phyloP scores from a whole-genome alignment of 2,888 invertebrate species.

The Sphaerophoria taeniata region DNA sequence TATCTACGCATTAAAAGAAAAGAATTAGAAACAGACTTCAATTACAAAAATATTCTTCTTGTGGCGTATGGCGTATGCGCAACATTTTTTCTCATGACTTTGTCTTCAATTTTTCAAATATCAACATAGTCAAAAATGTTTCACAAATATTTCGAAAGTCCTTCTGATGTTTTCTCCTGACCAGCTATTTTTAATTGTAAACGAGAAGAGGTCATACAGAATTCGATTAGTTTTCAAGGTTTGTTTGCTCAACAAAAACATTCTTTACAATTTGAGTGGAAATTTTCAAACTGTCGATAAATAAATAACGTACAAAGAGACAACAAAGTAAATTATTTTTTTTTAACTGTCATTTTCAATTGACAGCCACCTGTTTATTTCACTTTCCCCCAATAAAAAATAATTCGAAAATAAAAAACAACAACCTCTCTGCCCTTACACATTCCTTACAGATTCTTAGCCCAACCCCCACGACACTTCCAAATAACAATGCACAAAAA shows the following conservation, averaged over 20 bases:
- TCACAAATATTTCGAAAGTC: too few relatives aligned
- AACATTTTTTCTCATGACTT: too few relatives aligned
- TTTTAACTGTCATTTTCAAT: constrained; percentile 1
- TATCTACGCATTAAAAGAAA: too few relatives aligned
- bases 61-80: too few relatives aligned
- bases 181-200: too few relatives aligned
- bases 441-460: constrained; percentile 25
- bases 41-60: too few relatives aligned
- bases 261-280: background rate
- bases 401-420: background rate
- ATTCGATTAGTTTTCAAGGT: background rate
- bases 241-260: background rate
- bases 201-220: background rate
- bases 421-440: constrained; percentile 28
- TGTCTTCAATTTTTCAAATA: too few relatives aligned
- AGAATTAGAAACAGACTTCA: too few relatives aligned
- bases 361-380: constrained; percentile 25
- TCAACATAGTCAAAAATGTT: too few relatives aligned
- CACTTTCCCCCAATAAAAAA: constrained; percentile 8
- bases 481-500: background rate
- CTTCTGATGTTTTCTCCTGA: too few relatives aligned
- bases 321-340: constrained; percentile 9
- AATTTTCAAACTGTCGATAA: too few relatives aligned
- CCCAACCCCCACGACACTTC: constrained; percentile 22
- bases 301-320: background rate